Conservation (phyloP, 1,140 invertebrate species). For the Mercenaria mercenaria region DNA sequence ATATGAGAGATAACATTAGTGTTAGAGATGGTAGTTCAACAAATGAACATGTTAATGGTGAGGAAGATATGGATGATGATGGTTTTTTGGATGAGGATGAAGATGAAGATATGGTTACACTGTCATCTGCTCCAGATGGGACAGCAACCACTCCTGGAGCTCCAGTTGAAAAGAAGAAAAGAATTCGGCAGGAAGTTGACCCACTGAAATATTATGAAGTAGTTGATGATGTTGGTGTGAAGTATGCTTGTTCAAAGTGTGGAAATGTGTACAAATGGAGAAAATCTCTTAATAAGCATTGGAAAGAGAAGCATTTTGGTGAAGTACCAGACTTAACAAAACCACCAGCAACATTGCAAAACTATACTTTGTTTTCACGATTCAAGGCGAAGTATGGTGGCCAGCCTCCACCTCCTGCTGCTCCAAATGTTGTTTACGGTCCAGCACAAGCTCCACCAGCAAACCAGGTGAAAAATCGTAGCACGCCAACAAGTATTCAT, state of each 20-base stretch:
- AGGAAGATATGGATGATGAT: constrained; percentile 74
- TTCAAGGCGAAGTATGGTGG: constrained; percentile 59
- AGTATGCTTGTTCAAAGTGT: constrained; percentile 86
- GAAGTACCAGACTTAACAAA: constrained; percentile 78
- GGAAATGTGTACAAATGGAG: constrained; percentile 86
- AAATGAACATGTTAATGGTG: constrained; percentile 37
- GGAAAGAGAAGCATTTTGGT: constrained; percentile 86
- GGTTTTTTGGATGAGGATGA: constrained; percentile 77
- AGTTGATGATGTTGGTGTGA: constrained; percentile 82
- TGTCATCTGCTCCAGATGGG: constrained; percentile 54
- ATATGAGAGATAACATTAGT: constrained; percentile 23
- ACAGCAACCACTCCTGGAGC: constrained; percentile 7
- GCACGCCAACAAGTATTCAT: constrained; percentile 61
- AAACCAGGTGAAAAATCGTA: constrained; percentile 44
- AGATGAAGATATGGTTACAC: constrained; percentile 72
- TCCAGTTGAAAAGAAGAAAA: constrained; percentile 80
- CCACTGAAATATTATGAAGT: constrained; percentile 85
- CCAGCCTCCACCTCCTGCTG: constrained; percentile 50
- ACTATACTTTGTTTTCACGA: constrained; percentile 57
- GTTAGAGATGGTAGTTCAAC: background rate
- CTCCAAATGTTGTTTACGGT: constrained; percentile 62
- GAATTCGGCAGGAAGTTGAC: constrained; percentile 84
- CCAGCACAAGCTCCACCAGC: constrained; percentile 40
- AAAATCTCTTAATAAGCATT: constrained; percentile 86
- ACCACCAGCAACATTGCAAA: constrained; percentile 71